A percentile compares a stretch with the other conserved stretches of the same genome.
Evolutionary conservation across 2,888 invertebrate species (phyloP).

Genomic region (Desoria tigrina): DNA sequence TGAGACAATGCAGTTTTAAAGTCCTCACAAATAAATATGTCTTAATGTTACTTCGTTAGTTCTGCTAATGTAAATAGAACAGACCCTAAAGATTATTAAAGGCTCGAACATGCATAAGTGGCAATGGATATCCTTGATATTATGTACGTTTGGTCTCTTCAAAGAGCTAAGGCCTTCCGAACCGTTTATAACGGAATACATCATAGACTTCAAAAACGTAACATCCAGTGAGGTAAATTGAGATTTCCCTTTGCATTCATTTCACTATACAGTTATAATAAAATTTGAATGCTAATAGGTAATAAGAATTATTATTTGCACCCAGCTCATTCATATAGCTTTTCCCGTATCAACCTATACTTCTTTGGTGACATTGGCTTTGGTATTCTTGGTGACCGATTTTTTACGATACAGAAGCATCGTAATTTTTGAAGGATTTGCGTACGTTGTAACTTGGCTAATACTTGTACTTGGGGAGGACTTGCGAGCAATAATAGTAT

Average conservation of each 20-base stretch:
- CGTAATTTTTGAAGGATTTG: constrained; percentile 74
- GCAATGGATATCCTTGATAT: constrained; percentile 69
- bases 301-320: too few species aligned
- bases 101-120: constrained; percentile 62
- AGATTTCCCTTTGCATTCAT: neutral
- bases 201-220: constrained; percentile 76
- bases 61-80: too few species aligned
- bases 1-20: too few species aligned
- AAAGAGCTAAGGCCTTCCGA: constrained; percentile 86
- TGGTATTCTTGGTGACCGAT: constrained; percentile 82
- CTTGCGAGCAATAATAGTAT: constrained; percentile 36
- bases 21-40: too few species aligned
- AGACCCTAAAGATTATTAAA: too few species aligned
- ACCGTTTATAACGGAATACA: constrained; percentile 77
- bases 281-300: too few species aligned
- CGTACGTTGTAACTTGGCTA: constrained; percentile 72
- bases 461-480: constrained; percentile 68
- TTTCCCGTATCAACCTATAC: constrained; percentile 61
- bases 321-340: constrained; percentile 55
- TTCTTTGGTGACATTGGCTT: constrained; percentile 61
- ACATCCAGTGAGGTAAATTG: constrained; percentile 66
- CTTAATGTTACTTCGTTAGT: too few species aligned
- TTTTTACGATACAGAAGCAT: constrained; percentile 81
- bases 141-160: constrained; percentile 78
- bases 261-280: too few species aligned